Evolutionary conservation across 53 echinoderm and acorn worm species (phyloP).

Genomic region (Henricia sp.): DNA sequence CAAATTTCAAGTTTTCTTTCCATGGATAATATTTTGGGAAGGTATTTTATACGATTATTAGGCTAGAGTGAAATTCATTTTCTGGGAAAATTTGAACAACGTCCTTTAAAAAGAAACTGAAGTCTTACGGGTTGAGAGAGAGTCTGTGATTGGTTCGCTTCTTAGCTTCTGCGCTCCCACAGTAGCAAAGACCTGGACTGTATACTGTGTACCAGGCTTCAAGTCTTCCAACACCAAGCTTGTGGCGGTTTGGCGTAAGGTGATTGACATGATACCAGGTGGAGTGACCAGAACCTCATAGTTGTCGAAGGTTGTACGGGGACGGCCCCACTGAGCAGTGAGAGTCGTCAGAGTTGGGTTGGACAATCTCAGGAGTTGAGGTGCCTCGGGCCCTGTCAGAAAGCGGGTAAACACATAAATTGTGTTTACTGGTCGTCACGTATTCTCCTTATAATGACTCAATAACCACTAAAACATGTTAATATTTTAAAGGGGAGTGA

Average conservation of each 20-base stretch:
- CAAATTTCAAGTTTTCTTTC: no score
- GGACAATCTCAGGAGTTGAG: background rate
- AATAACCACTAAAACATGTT: no score
- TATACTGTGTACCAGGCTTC: slow-evolving; percentile 53
- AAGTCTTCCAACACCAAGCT: slow-evolving; percentile 15
- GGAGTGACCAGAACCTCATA: slow-evolving; percentile 3
- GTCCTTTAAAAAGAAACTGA: no score
- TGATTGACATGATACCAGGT: background rate
- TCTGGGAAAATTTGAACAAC: no score
- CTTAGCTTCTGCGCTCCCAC: slow-evolving; percentile 41
- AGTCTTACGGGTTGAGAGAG: slow-evolving; percentile 14
- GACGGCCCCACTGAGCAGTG: slow-evolving; percentile 14
- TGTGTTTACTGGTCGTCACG: no score
- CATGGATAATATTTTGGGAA: no score
- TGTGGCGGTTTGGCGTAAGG: background rate
- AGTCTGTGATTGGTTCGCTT: background rate
- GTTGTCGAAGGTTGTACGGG: slow-evolving; percentile 22
- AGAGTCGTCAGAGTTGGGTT: slow-evolving; percentile 42
- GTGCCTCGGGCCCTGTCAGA: slow-evolving; percentile 18
- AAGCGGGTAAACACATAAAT: no score
- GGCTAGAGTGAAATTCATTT: no score
- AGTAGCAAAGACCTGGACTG: slow-evolving; percentile 47
- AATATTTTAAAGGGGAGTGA: no score
- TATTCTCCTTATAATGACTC: no score
- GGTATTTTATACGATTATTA: no score